Evolutionary conservation across 2,888 invertebrate species (phyloP), one percentile per base, ranked within the genome.

Genomic region (Catonia carolina): DNA sequence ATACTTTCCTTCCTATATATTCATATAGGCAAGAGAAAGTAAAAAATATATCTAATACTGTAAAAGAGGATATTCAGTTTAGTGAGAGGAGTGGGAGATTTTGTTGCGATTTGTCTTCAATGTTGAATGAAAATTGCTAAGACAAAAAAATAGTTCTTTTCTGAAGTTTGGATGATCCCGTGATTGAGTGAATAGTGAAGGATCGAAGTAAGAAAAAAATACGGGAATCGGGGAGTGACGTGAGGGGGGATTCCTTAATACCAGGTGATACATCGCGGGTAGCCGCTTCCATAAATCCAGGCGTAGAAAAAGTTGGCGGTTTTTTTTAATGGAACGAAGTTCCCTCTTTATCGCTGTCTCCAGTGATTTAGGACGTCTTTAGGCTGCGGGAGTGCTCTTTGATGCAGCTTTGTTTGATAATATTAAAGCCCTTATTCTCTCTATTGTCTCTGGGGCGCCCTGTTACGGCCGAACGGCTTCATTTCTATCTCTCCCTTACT

Each of bases 281-380:
- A 23, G 45, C 45, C 20, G 45, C 45, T 14, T 20, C 45, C 23
- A 45, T 45, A 45, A 45, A 45, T 45, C 45, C 45, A 23, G 4
- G 18, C 17, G 22, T 20, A 20, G 45, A 45, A 45, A 45, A 45
- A 20, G 17, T 45, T 17, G 45, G n/a, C 17, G 20, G 17, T 23
- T 23, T 45, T 45, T 45, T 45, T 45, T 45, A 45, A 45, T 45
- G 45, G 45, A 45, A 45, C 10, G 45, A 23, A 23, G 45, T 27
- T 23, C 45, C 23, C 45, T 45, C 45, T 45, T 45, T 45, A 45
- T 45, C 45, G 45, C 20, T 23, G 23, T 45, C 45, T 45, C 45
- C 45, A 45, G 45, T 45, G 45, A 45, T 45, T 45, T 45, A 45
- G 45, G 23, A 45, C 45, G 22, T 45, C 45, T 23, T 45, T 45